Base-by-base conservation (phyloP, 2,888 invertebrate species). In the Sesia apiformis region DNA sequence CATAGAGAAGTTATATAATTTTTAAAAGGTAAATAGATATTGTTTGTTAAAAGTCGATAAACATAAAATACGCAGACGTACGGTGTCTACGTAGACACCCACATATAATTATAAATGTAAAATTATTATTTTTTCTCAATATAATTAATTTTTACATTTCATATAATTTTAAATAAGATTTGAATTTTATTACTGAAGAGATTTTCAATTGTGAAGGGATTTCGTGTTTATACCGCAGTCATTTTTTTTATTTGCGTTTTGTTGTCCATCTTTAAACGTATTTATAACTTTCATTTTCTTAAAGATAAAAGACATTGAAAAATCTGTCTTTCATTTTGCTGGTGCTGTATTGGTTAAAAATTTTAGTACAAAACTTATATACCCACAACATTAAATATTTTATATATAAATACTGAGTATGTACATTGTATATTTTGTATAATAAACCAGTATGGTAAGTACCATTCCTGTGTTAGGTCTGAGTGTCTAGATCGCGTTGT, bases 401-500 rank as follows among this genome's bases (percentile, higher is more conserved):
- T 58, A 8, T 61, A 63, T 62, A 52, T 38, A 63, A 57, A 46
- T 65, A 64, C 7, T 42, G 61, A 40, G 49, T 55, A 56, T 52
- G 51, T 58, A 55, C 49, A 39, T 53, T 52, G 39, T 23, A 39
- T 51, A 53, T 4, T 43, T 40, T 51, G 5, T 23, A 51, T 40
- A 53, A 51, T 23, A 23, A 23, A 23, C 23, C 23, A 23, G 23
- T 23, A 55, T 52, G 75, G 77, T 76, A 69, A 78, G 77, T 76
- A 64, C 57, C 52, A 58, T 64, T 61, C 54, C 55, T 59, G 57
- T 66, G 58, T 54, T 69, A 71, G 69, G 23, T 23, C 23, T 23
- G 23, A 23, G 23, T 23, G 46, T 46, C 23, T 78, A 77, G 74
- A 58, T 71, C 64, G 73, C 74, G 58, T 72, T 75, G 73, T 73